Conservation (phyloP, 2,113 vertebrate species). For the Tyrannus savana region DNA sequence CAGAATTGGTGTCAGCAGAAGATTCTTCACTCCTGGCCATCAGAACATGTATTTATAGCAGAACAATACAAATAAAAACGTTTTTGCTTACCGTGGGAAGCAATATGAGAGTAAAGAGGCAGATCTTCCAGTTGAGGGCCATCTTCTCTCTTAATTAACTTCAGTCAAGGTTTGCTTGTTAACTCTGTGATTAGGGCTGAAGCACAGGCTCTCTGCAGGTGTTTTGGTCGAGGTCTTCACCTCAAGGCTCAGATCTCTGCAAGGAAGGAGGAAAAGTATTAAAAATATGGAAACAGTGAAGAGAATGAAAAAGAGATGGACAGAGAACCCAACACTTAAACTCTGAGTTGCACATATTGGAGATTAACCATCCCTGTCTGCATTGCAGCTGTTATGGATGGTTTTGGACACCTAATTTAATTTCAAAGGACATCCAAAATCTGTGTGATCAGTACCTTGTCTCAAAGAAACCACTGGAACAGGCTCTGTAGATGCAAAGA, state of each 20-base stretch:
- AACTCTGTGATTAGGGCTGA: neutral
- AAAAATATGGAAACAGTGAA: neutral
- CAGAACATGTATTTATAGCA: neutral
- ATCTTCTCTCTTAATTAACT: constrained; percentile 7
- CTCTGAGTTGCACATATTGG: accelerated
- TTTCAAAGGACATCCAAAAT: neutral
- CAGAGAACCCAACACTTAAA: neutral
- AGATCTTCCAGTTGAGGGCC: neutral
- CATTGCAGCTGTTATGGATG: neutral
- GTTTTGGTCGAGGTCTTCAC: neutral
- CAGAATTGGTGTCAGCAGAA: neutral
- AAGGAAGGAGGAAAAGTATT: neutral
- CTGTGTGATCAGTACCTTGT: neutral
- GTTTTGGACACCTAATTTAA: neutral
- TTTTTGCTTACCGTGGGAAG: constrained; percentile 57
- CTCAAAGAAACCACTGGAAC: neutral
- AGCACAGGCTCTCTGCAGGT: neutral
- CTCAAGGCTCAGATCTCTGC: constrained; percentile 37
- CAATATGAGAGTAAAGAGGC: neutral
- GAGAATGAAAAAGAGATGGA: neutral
- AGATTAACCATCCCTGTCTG: neutral
- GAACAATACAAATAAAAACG: neutral
- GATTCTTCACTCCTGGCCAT: neutral
- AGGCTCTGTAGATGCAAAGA: neutral
- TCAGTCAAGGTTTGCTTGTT: neutral